These are phyloP conservation scores for Podargus strigoides DNA, from an alignment of 2,797 vertebrate genomes.

Conservation along the genomic window DNA sequence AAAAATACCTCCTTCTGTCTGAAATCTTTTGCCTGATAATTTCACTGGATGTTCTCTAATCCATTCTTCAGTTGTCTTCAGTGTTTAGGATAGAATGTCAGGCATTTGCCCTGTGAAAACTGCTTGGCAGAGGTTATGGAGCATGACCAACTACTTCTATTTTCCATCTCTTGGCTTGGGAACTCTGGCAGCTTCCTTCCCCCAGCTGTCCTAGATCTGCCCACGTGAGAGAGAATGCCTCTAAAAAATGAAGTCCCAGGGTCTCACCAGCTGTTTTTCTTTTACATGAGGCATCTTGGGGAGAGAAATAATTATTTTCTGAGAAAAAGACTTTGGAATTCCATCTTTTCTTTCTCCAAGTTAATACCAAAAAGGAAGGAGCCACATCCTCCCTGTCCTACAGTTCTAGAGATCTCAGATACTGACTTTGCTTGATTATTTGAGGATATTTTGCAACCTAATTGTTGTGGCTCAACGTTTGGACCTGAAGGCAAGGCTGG, in stretches of 20 bases:
- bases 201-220: constrained; percentile 31
- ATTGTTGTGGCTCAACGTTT: not conserved
- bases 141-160: not conserved
- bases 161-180: not conserved
- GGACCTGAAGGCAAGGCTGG: not conserved
- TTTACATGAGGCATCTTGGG: not conserved
- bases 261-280: not conserved
- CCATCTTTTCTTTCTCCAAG: not conserved
- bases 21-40: not conserved
- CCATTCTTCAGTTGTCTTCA: not conserved
- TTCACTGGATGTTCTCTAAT: not conserved
- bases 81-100: not conserved
- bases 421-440: not conserved
- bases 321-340: not conserved
- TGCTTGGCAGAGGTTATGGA: not conserved
- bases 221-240: not conserved
- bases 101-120: not conserved
- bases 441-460: not conserved
- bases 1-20: constrained; percentile 25
- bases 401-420: not conserved
- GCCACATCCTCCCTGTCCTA: not conserved
- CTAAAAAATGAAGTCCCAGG: not conserved
- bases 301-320: not conserved
- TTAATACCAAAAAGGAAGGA: not conserved
- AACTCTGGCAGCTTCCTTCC: not conserved